phyloP scores from a whole-genome alignment of 2,113 vertebrate genomes.

The Etheostoma cragini region DNA sequence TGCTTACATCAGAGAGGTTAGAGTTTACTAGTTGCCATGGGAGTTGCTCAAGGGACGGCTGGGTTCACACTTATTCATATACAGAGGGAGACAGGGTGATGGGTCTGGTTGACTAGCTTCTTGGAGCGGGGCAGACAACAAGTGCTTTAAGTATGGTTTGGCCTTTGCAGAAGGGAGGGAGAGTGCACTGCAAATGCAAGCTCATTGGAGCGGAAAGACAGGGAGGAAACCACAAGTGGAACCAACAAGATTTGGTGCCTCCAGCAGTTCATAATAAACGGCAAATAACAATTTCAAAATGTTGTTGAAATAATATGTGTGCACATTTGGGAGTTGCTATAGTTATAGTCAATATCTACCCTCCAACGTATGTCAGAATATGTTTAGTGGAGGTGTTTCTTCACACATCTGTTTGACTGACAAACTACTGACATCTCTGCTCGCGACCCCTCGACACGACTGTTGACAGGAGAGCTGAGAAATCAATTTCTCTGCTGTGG shows the following conservation, averaged over 20 bases:
- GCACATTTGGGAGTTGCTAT: conserved; percentile 13
- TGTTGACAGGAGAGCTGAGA: conserved; percentile 12
- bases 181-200: conserved; percentile 21
- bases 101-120: conserved; percentile 20
- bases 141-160: conserved; percentile 50
- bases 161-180: conserved; percentile 45
- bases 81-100: conserved; percentile 19
- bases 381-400: conserved; percentile 31
- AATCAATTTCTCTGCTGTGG: conserved; percentile 6
- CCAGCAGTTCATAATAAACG: conserved; percentile 36
- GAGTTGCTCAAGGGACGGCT: conserved; percentile 42
- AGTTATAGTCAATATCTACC: background rate
- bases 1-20: conserved; percentile 51
- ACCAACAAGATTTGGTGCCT: conserved; percentile 59
- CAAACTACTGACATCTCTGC: conserved; percentile 17
- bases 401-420: conserved; percentile 13
- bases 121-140: conserved; percentile 12
- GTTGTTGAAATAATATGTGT: conserved; percentile 47
- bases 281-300: conserved; percentile 56
- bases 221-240: conserved; percentile 53
- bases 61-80: conserved; percentile 37
- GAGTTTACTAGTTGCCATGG: conserved; percentile 53
- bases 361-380: background rate
- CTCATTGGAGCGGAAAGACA: conserved; percentile 54
- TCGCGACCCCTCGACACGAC: conserved; percentile 2